Base-by-base conservation (phyloP, 2,797 vertebrate genomes). In the Meriones psammophilus region DNA sequence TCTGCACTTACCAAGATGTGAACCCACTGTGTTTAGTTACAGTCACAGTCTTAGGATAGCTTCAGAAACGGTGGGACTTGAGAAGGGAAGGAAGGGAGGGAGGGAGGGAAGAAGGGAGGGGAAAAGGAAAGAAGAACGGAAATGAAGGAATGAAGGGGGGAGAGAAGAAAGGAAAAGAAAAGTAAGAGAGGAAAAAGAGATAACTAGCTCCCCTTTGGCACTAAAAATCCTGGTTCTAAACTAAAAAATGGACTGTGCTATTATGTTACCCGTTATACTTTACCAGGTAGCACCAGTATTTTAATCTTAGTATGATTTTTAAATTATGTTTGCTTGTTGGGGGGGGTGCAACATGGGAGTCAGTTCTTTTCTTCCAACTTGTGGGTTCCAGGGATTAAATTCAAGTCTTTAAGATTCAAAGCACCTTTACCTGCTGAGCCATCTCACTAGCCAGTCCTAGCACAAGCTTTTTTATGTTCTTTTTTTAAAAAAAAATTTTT, bases 71-170 rank as follows among this genome's bases (percentile, higher is more conserved):
- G 60, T 20, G 26, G 30, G 15, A 33, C 12, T 81, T 26, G 79
- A 62, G 79, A 26, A 81, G 36, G 22, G 22, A 36, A 14, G 22
- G 79, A 3, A 24, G 22, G 22, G 6, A 8, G 22, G 22, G 6
- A 8, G 5, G n/a, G 20, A 26, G 5, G 33, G 15, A 58, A 6
- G 1, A 20, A 80, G 20, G 5, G 26, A 60, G 60, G 14, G 24
- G 8, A 5, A 4, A n/a, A 62, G n/a, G n/a, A 1, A 62, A 36
- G 24, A 1, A 17, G 24, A 1, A 17, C 15, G 1, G 56, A 3
- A 24, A n/a, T 3, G 8, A 3, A 33, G 13, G 6, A 24, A n/a
- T 3, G 8, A 3, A 33, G 13, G 6, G n/a, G n/a, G n/a, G 7
- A 36, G 20, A 12, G 33, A 78, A 88, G 91, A 91, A 28, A 60